Evolutionary conservation across 2,113 vertebrate genomes (phyloP).

Genomic region (Tyto alba): DNA sequence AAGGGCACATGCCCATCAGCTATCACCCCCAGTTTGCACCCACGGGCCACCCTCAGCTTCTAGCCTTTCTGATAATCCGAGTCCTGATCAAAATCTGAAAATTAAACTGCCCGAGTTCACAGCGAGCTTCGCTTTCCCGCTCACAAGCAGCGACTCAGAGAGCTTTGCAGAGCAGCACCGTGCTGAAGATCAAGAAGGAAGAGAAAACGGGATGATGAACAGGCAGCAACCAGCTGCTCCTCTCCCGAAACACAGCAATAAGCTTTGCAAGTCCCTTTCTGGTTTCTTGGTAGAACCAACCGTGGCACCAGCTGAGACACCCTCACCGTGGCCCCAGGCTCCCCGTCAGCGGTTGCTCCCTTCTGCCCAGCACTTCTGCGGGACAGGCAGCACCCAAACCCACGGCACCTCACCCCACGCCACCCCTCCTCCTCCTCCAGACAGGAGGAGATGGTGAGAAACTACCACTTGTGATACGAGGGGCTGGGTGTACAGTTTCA

Average conservation of each 20-base stretch:
- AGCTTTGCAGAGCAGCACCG: background rate
- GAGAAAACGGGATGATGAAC: background rate
- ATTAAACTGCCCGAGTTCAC: background rate
- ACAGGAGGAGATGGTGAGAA: background rate
- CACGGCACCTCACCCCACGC: rapidly evolving
- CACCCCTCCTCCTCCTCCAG: background rate
- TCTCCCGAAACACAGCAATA: background rate
- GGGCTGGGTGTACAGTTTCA: background rate
- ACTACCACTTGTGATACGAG: background rate
- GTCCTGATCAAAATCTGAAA: background rate
- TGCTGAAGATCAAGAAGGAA: background rate
- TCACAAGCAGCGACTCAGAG: background rate
- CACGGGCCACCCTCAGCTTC: background rate
- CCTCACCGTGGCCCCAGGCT: background rate
- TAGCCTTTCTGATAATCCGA: background rate
- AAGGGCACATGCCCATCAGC: background rate
- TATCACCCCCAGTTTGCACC: background rate
- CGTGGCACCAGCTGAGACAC: background rate
- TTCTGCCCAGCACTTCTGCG: background rate
- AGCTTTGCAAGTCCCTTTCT: background rate
- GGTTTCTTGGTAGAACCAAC: background rate
- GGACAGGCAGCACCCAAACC: background rate
- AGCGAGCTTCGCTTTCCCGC: background rate
- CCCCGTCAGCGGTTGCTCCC: background rate
- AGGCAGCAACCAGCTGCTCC: background rate